Evolutionary conservation across 1,140 invertebrate species (phyloP), one percentile per base, ranked within the genome.

Genomic region (Neodiprion fabricii): DNA sequence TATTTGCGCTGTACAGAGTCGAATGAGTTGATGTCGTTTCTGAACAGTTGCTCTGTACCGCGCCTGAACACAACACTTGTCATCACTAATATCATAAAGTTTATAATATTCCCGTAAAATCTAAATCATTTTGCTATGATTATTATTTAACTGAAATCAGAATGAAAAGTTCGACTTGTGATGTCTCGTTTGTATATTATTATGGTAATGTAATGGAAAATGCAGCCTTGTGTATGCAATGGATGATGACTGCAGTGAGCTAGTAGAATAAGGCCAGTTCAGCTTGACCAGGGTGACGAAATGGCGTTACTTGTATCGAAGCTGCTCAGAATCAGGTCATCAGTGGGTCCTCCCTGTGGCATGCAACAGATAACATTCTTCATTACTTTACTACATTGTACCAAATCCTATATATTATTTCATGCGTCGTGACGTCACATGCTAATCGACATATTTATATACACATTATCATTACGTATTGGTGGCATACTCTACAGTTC

Each of bases 291-390:
- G 78, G 76, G 76, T 72, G 68, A 72, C 72, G 75, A 53, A 75
- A 66, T n/a, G 53, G 71, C 66, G 53, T 78, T 66, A 61, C 17
- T 21, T 74, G 66, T 61, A 21, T 67, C 50, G 49, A 48, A 70
- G 50, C 67, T 68, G 66, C 67, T 48, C 28, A 49, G 49, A 76
- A 73, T 78, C 79, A 83, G 75, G 79, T 74, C 72, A 77, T 71
- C 69, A 73, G 70, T 77, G 73, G 76, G 71, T 85, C 82, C 74
- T 78, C 73, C 83, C 84, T 85, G 83, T 80, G 78, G 80, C 80
- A 85, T 80, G 84, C 83, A 85, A 85, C 79, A 85, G 80, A 84
- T 77, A 82, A 82, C 71, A 78, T 7, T 78, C 76, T 75, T 21
- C 12, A 71, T 71, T 71, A 71, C 40, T 71, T 40, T 11, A 71